Evolutionary conservation across 2,888 invertebrate species (phyloP).

Genomic region (Syrista parreyssii): DNA sequence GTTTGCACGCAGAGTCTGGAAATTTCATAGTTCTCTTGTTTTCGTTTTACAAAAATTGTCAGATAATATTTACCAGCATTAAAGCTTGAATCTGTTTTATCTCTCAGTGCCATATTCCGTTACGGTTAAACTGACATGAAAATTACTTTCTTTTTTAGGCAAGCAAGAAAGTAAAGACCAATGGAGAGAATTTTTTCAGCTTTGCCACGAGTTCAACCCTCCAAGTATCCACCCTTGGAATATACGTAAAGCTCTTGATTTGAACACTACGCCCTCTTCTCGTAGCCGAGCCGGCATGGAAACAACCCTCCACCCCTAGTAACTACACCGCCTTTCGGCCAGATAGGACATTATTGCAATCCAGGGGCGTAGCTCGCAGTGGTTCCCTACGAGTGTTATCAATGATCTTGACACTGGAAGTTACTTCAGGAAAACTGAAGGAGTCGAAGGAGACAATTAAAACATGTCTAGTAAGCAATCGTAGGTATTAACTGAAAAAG

Average conservation of each 20-base stretch:
- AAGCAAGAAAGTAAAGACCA: neutral
- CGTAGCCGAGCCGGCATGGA: neutral
- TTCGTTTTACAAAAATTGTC: neutral
- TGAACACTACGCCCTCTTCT: conserved; percentile 26
- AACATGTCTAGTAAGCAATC: neutral
- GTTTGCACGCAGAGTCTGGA: neutral
- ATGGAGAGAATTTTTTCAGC: neutral
- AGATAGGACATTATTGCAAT: conserved; percentile 34
- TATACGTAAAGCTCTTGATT: conserved; percentile 26
- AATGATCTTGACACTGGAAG: neutral
- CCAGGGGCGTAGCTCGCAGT: conserved; percentile 23
- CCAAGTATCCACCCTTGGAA: neutral
- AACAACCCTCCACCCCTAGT: conserved; percentile 5
- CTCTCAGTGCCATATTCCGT: neutral
- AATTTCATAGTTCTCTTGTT: neutral
- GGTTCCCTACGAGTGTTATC: neutral
- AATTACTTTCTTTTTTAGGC: conserved; percentile 13
- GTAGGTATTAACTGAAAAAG: neutral
- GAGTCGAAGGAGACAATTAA: neutral
- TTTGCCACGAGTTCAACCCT: neutral
- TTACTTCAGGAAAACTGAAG: neutral
- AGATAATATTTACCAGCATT: neutral
- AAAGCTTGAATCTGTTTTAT: neutral
- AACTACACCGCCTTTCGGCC: conserved; percentile 10
- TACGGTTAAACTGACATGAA: neutral